Conservation (phyloP, 1,140 invertebrate genomes). For the Anoplolepis gracilipes region DNA sequence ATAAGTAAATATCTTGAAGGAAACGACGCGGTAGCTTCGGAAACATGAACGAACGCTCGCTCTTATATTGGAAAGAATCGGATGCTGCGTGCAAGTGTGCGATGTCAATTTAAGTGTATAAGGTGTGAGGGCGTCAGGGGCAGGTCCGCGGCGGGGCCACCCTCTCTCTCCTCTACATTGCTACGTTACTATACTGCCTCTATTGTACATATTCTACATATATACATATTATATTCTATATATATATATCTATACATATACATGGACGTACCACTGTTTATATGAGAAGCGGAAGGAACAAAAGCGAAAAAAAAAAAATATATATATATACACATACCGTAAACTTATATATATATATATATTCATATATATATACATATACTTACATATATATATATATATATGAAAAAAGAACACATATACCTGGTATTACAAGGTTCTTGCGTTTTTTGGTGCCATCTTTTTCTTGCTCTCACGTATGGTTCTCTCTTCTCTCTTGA, state of each 20-base stretch:
- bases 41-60: conserved; percentile 73
- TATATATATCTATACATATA: conserved; percentile 79
- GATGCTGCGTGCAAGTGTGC: conserved; percentile 77
- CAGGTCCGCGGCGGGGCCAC: conserved; percentile 82
- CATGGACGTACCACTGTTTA: conserved; percentile 76
- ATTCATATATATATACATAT: conserved; percentile 72
- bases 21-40: conserved; percentile 30
- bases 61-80: conserved; percentile 76
- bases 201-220: conserved; percentile 83
- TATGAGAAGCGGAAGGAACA: conserved; percentile 57
- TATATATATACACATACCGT: conserved; percentile 75
- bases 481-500: conserved; percentile 88
- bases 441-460: conserved; percentile 84
- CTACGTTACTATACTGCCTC: conserved; percentile 83
- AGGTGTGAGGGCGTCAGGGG: conserved; percentile 81
- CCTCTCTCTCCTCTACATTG: conserved; percentile 84
- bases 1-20: conserved; percentile 45
- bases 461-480: conserved; percentile 88
- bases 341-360: conserved; percentile 67
- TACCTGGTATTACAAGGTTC: conserved; percentile 78
- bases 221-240: conserved; percentile 81
- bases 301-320: conserved; percentile 50
- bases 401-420: conserved; percentile 74
- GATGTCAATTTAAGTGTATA: conserved; percentile 80
- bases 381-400: conserved; percentile 74